Evolutionary conservation across 2,888 invertebrate genomes (phyloP), one percentile per base, ranked within the genome.

Genomic region (Tinea trinotella): DNA sequence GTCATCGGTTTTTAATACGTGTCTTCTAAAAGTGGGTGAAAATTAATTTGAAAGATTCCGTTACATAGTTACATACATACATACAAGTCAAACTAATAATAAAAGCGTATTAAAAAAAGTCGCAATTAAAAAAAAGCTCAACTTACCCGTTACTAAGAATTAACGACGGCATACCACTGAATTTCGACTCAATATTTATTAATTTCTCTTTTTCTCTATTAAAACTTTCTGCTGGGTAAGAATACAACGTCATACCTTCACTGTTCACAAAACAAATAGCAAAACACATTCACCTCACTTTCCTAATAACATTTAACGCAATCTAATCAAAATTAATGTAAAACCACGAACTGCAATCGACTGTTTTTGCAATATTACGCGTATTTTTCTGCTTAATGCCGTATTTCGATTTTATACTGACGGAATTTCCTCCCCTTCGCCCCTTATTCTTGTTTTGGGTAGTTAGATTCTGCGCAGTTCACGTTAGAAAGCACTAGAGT

Each of bases 121-220:
- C n/a, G n/a, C n/a, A n/a, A n/a, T n/a, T n/a, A n/a, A n/a, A n/a
- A n/a, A n/a, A n/a, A n/a, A n/a, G n/a, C n/a, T n/a, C n/a, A 61
- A 88, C 89, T 89, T 73, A 90, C 90, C 88, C 87, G 84, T 89
- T 88, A 77, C 87, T 87, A 76, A 88, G 88, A 78, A 89, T 81
- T 87, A 90, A 87, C 71, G 89, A 88, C 62, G 90, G 89, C 90
- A 90, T 89, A 68, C 76, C 84, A 74, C 67, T 77, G n/a, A n/a
- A n/a, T 62, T 70, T 65, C 63, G 72, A 70, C 68, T 82, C 81
- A 66, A 77, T 81, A 68, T 69, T 79, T 76, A 71, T 79, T 72
- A 79, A 79, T 69, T 72, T 78, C 68, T 77, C 75, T 77, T 82
- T 73, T 64, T 75, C 68, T 74, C 79, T 76, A 79, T 81, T 83